Evolutionary conservation across 2,113 vertebrate genomes (phyloP), one percentile per base, ranked within the genome.

Genomic region (Heterotilapia buettikoferi): DNA sequence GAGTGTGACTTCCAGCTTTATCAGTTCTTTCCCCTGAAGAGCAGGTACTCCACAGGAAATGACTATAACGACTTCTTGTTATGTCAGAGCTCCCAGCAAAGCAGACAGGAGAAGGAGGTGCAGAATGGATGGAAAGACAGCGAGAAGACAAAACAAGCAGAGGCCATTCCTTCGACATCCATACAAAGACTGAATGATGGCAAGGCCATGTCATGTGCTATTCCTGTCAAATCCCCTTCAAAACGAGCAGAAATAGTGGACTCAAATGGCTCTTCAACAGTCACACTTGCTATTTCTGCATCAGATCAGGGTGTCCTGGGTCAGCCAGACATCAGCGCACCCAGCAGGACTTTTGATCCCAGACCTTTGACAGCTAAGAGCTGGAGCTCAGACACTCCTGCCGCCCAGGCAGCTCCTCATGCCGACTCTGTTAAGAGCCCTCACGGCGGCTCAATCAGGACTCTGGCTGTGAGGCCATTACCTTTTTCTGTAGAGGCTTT

Each of bases 401-500:
- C 68, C 26, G 31, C 63, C 14, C 89, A 57, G 53, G 56, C 86
- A 59, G 53, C 76, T 71, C 52, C 63, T 84, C 71, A 43, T 4
- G 84, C 78, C 4, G 84, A 92, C 90, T 86, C 92, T 10, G 59
- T 82, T 53, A 96, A 95, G 94, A 88, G 93, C 84, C 81, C 90
- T 86, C 66, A 78, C 3, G 84, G 91, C 76, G 66, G 83, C 92
- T 92, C 94, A 43, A 82, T 66, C 66, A 96, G 95, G 91, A 87
- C 94, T 80, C 87, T 88, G 3, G 45, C 84, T 13, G 94, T 90
- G 86, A 94, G 89, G 85, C 95, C 93, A 31, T 91, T 96, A 87
- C 95, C 59, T 2, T 97, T 97, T 95, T 96, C 96, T 84, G 56
- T 94, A 26, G 95, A 97, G 92, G 96, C 95, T 45, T 79, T 97